phyloP scores from a whole-genome alignment of 35 echinoderm and acorn worm genomes.

The Nesometra sesokonis region DNA sequence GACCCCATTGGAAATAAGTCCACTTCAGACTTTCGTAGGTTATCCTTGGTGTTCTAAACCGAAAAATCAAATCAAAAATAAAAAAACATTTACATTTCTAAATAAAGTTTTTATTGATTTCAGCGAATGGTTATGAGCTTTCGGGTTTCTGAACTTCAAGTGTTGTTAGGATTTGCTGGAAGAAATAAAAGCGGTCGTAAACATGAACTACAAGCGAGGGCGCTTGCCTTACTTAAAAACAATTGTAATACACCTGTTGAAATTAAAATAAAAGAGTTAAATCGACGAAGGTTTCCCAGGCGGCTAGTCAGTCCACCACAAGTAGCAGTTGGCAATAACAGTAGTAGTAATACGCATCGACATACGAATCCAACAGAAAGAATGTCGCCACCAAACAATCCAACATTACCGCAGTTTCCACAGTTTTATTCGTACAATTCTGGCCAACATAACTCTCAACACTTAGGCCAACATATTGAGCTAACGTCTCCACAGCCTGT shows the following conservation, averaged over 20 bases:
- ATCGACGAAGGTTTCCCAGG: constrained; percentile 75
- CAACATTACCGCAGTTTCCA: too few species aligned
- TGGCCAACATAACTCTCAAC: too few species aligned
- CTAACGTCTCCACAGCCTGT: constrained; percentile 18
- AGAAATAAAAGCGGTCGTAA: constrained; percentile 94
- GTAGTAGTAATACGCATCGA: too few species aligned
- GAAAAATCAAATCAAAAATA: too few species aligned
- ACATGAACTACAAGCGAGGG: constrained; percentile 96
- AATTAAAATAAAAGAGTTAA: constrained; percentile 97
- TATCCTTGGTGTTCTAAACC: too few species aligned
- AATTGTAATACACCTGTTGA: constrained; percentile 86
- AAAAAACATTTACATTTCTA: too few species aligned
- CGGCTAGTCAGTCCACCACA: constrained; percentile 60
- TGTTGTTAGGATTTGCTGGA: constrained; percentile 91
- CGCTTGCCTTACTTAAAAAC: constrained; percentile 66
- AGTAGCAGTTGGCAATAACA: not conserved
- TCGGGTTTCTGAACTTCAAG: constrained; percentile 93
- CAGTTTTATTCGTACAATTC: too few species aligned
- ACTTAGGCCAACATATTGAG: too few species aligned
- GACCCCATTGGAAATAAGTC: too few species aligned
- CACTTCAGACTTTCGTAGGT: too few species aligned
- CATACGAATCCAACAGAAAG: too few species aligned
- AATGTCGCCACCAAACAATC: too few species aligned
- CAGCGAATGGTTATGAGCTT: constrained; percentile 99
- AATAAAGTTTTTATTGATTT: not conserved